A percentile compares a stretch with the other conserved stretches of the same genome.
Conservation (phyloP, 2,113 vertebrate genomes). For the Etheostoma spectabile region DNA sequence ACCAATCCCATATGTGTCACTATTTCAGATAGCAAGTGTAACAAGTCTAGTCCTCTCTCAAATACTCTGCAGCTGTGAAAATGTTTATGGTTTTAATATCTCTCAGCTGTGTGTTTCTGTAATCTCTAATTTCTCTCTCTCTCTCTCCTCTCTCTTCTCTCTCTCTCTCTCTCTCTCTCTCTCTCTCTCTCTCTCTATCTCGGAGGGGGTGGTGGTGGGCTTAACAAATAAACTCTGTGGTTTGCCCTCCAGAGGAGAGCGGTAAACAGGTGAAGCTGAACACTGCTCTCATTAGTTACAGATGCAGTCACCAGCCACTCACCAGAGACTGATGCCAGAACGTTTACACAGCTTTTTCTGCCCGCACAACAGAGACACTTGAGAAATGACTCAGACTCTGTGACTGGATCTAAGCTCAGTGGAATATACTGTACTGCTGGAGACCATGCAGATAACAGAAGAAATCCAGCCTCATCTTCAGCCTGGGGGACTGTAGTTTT, state of each 20-base stretch:
- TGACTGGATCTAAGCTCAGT: constrained; percentile 65
- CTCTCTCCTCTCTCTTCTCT: constrained; percentile 36
- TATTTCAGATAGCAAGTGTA: constrained; percentile 15
- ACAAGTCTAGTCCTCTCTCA: constrained; percentile 27
- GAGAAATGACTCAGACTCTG: constrained; percentile 62
- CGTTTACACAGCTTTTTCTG: constrained; percentile 57
- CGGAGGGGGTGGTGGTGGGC: constrained; percentile 51
- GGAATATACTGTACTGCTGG: constrained; percentile 59
- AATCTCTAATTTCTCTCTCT: constrained; percentile 75
- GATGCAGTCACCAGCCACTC: constrained; percentile 73
- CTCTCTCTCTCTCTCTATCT: constrained; percentile 28
- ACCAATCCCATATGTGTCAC: not conserved
- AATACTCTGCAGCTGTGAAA: constrained; percentile 53
- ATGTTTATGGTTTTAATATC: constrained; percentile 66
- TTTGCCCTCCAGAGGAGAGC: constrained; percentile 67
- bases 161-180: constrained; percentile 8
- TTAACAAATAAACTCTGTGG: constrained; percentile 65
- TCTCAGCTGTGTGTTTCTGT: constrained; percentile 75
- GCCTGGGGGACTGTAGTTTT: constrained; percentile 47
- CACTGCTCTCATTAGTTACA: constrained; percentile 79
- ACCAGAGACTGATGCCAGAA: constrained; percentile 65
- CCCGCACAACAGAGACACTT: constrained; percentile 46
- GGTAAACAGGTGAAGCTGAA: constrained; percentile 76
- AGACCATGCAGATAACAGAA: constrained; percentile 49
- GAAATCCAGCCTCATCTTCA: constrained; percentile 43